Percentiles rank a stretch among this genome's conserved stretches.
phyloP scores from a whole-genome alignment of 2,888 invertebrate genomes.

The Incurvaria masculella region DNA sequence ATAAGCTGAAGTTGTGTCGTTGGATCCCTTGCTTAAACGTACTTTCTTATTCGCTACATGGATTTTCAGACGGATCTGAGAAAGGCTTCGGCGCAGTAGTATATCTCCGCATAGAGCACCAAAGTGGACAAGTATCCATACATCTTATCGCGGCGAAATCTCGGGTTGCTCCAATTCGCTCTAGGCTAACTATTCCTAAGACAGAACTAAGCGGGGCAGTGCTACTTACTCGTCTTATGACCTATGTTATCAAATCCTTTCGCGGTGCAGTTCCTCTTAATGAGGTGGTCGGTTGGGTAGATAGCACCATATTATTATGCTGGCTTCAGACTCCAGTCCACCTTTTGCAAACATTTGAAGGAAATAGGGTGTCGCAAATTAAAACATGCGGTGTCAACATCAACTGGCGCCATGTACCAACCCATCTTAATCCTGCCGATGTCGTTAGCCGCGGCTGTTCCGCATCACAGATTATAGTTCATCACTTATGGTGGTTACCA shows the following conservation, averaged over 20 bases:
- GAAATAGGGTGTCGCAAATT: slow-evolving; percentile 4
- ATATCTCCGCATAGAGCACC: slow-evolving; percentile 5
- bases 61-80: slow-evolving; percentile 12
- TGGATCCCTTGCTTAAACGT: no score
- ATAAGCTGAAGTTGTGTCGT: no score
- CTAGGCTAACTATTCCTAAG: slow-evolving; percentile 1
- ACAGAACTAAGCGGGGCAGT: slow-evolving; percentile 2
- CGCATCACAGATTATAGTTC: background rate
- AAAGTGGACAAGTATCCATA: background rate
- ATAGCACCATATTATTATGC: slow-evolving; percentile 2
- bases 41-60: background rate
- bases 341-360: slow-evolving; percentile 3
- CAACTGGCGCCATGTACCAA: slow-evolving; percentile 4
- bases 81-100: slow-evolving; percentile 9
- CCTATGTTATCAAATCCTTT: no score
- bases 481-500: background rate
- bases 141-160: slow-evolving; percentile 6
- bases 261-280: no score
- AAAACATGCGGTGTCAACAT: background rate
- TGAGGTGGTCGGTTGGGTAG: background rate
- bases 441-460: background rate
- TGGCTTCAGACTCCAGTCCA: slow-evolving; percentile 5
- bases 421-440: slow-evolving; percentile 3
- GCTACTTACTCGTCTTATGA: background rate
- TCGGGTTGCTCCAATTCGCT: slow-evolving; percentile 7